Evolutionary conservation across 2,113 vertebrate genomes (phyloP).

Genomic region (Nymphicus hollandicus): DNA sequence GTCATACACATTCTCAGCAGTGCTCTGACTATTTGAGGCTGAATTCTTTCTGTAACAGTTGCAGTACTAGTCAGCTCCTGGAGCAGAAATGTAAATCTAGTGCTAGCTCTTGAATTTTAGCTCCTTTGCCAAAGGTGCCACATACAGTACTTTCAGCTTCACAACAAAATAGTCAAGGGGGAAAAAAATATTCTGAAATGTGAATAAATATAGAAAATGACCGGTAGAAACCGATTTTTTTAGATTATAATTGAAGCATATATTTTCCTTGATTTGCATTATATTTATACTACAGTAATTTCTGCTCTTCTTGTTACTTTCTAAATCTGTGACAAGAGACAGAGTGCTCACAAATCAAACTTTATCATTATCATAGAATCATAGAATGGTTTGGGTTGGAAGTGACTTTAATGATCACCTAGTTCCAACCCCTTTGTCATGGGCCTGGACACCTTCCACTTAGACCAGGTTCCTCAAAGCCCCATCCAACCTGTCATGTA

Average conservation of each 20-base stretch:
- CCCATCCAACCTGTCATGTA: not conserved
- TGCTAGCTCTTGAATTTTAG: not conserved
- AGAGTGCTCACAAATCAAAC: not conserved
- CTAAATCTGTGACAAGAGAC: not conserved
- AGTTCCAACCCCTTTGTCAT: not conserved
- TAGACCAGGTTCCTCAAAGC: not conserved
- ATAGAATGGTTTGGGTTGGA: not conserved
- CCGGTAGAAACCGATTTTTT: not conserved
- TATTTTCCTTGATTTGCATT: not conserved
- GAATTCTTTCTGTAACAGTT: not conserved
- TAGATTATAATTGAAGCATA: not conserved
- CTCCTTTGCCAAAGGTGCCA: not conserved
- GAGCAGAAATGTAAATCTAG: not conserved
- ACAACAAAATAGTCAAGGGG: not conserved
- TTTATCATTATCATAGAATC: not conserved
- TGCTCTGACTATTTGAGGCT: not conserved
- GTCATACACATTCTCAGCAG: not conserved
- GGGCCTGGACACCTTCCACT: not conserved
- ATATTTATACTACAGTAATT: not conserved
- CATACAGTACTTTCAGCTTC: not conserved
- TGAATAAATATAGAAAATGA: not conserved
- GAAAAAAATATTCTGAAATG: not conserved
- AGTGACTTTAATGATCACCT: not conserved
- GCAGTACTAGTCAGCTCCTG: not conserved
- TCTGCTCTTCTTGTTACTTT: not conserved